Conservation (phyloP, 2,113 vertebrate species). For the Syngnathus floridae region DNA sequence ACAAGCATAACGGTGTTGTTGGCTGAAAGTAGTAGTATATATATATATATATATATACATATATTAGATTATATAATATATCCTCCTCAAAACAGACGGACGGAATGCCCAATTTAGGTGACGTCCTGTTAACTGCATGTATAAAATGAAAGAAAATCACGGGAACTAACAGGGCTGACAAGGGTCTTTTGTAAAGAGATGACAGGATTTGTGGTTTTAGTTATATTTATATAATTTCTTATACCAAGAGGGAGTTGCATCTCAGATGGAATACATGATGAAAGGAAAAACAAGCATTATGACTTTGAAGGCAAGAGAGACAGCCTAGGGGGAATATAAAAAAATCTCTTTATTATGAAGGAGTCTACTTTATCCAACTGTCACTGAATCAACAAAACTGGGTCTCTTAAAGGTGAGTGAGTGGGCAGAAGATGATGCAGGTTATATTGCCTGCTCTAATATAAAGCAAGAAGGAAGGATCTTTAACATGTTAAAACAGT, state of each 20-base stretch:
- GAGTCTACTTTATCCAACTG: constrained; percentile 6
- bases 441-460: constrained; percentile 15
- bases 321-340: constrained; percentile 4
- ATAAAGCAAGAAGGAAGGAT: constrained; percentile 5
- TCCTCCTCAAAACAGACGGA: too few relatives aligned
- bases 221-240: not conserved
- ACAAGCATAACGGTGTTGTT: too few relatives aligned
- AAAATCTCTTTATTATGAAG: constrained; percentile 12
- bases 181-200: not conserved
- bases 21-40: too few relatives aligned
- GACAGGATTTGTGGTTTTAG: not conserved
- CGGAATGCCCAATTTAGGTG: too few relatives aligned
- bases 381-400: constrained; percentile 10
- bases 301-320: constrained; percentile 9
- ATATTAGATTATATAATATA: too few relatives aligned
- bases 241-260: not conserved
- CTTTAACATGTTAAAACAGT: constrained; percentile 5
- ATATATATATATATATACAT: too few relatives aligned
- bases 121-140: too few relatives aligned
- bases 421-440: constrained; percentile 16
- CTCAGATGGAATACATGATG: not conserved
- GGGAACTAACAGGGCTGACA: not conserved
- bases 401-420: constrained; percentile 9
- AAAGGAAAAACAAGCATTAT: constrained; percentile 3
- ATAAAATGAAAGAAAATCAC: not conserved